Base-by-base conservation (phyloP, 2,113 vertebrate genomes). In the Rissa tridactyla region DNA sequence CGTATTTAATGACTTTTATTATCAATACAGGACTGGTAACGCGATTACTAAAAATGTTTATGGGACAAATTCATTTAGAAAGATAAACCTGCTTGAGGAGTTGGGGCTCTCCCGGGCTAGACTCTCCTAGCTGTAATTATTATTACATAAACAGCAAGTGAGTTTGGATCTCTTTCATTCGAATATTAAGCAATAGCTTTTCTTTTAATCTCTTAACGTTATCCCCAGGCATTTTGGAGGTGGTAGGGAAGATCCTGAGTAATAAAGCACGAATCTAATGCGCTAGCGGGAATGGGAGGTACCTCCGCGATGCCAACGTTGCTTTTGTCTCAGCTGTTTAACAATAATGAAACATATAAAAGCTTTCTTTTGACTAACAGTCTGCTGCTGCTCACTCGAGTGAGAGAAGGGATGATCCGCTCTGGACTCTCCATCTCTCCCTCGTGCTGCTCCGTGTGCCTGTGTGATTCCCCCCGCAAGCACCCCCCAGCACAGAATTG, bases 181-280 rank as follows among this genome's bases (percentile, higher is more conserved):
- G 26, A 52, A 96, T 94, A 88, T 88, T 49, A 90, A 96, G 94
- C 65, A 92, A 61, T 88, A 61, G 73, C 76, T 93, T 88, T 76
- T 77, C 91, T 88, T 94, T 95, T 96, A 75, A 92, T 94, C 93
- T 95, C 46, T 72, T 62, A 26, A 6, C 64, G 70, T 47, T 93
- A 57, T 93, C 92, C 90, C 85, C 60, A 8, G 95, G 90, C 73
- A 0, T 78, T 86, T 79, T 44, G 78, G 85, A 88, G 83, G 72
- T 65, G 80, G 20, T 36, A 22, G 61, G 73, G 86, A 80, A 92
- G 88, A 71, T 92, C 55, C 69, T 34, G 88, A 55, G 82, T 46
- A 90, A 84, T 71, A 92, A 81, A 88, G 60, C 20, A 2, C 3
- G 19, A 91, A 44, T 52, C 58, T 47, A 36, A 60, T 9, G 68